These are phyloP conservation scores for Listronotus oregonensis DNA, from an alignment of 1,140 invertebrate genomes.

Conservation along the genomic window DNA sequence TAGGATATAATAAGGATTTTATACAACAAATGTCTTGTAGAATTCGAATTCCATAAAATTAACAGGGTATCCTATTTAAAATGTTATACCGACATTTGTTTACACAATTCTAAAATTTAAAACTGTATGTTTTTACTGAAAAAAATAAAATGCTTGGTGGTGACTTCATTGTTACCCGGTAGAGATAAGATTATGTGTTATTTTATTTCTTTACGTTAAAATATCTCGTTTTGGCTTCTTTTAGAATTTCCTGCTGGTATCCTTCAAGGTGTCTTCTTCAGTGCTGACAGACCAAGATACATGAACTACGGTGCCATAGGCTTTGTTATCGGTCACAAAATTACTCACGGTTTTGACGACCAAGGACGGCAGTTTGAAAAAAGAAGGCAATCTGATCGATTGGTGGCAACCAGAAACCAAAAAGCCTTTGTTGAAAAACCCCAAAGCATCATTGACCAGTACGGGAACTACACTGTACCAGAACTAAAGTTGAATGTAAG, in stretches of 20 bases:
- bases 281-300: constrained; percentile 70
- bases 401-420: constrained; percentile 64
- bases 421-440: constrained; percentile 64
- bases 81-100: too few relatives aligned
- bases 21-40: too few relatives aligned
- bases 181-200: too few relatives aligned
- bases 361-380: constrained; percentile 89
- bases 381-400: constrained; percentile 74
- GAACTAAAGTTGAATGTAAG: constrained; percentile 51
- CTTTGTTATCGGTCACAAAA: constrained; percentile 69
- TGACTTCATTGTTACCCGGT: too few relatives aligned
- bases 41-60: too few relatives aligned
- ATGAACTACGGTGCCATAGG: constrained; percentile 77
- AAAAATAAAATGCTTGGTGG: too few relatives aligned
- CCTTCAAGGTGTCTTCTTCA: constrained; percentile 75
- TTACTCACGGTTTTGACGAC: constrained; percentile 79
- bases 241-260: constrained; percentile 78
- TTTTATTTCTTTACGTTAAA: not conserved
- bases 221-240: constrained; percentile 1
- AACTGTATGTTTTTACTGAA: too few relatives aligned
- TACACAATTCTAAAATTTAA: too few relatives aligned
- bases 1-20: too few relatives aligned
- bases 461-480: constrained; percentile 65
- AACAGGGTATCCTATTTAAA: too few relatives aligned
- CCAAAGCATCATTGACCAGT: constrained; percentile 74